Percentiles rank a stretch among this genome's conserved stretches.
phyloP scores from a whole-genome alignment of 2,888 invertebrate genomes.

The Helleia helle region DNA sequence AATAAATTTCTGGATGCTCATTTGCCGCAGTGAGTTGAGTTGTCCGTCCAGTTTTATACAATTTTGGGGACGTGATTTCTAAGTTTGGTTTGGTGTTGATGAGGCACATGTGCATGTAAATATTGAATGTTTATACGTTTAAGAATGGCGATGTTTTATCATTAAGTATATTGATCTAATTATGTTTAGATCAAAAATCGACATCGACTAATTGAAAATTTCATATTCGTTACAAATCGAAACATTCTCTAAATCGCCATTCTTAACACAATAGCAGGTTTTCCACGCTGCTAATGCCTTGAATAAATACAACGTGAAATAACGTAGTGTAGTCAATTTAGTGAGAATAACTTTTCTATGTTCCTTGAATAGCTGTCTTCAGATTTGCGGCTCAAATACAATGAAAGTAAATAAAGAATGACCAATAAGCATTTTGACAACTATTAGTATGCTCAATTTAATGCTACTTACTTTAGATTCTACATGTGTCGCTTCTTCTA shows the following conservation, averaged over 20 bases:
- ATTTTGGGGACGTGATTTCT: conserved; percentile 54
- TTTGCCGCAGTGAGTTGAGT: conserved; percentile 70
- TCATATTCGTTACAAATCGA: too few species aligned
- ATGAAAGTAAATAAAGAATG: neutral
- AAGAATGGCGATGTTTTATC: too few species aligned
- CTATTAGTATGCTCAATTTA: conserved; percentile 2
- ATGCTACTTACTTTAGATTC: neutral
- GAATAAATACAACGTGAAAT: neutral
- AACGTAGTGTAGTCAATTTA: neutral
- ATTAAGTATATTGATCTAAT: too few species aligned
- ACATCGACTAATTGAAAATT: too few species aligned
- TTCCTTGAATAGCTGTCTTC: conserved; percentile 19
- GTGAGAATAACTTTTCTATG: conserved; percentile 14
- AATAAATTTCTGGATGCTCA: conserved; percentile 59
- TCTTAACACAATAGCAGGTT: too few species aligned
- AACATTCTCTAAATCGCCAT: too few species aligned
- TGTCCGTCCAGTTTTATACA: conserved; percentile 72
- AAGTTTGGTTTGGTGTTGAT: neutral
- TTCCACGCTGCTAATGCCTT: too few species aligned
- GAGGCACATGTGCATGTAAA: neutral
- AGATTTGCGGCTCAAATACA: conserved; percentile 3
- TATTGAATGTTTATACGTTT: neutral
- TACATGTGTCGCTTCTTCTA: conserved; percentile 2
- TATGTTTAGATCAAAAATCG: too few species aligned
- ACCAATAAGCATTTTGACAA: neutral